phyloP scores from a whole-genome alignment of 2,888 invertebrate genomes.

The Cosmia pyralina region DNA sequence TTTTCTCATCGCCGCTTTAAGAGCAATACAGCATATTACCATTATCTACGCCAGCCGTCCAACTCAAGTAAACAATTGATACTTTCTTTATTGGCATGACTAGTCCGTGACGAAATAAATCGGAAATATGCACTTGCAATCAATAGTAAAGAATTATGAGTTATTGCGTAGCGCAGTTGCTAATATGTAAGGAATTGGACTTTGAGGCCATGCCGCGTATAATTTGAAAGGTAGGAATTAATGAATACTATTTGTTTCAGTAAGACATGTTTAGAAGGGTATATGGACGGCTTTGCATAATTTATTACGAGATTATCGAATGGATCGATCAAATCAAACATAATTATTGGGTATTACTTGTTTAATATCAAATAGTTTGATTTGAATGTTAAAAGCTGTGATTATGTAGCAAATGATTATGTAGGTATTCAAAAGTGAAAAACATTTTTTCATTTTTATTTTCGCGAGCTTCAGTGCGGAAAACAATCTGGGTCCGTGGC shows the following conservation, averaged over 20 bases:
- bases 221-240: conserved; percentile 58
- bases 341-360: conserved; percentile 9
- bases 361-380: neutral
- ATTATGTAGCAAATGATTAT: conserved; percentile 8
- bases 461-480: conserved; percentile 1
- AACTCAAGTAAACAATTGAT: conserved; percentile 58
- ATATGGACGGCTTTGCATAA: conserved; percentile 36
- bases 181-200: conserved; percentile 45
- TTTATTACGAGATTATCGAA: conserved; percentile 36
- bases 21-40: conserved; percentile 22
- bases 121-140: conserved; percentile 60
- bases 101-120: conserved; percentile 64
- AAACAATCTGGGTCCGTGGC: conserved; percentile 1
- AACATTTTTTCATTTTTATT: conserved; percentile 6
- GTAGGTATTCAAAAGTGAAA: neutral
- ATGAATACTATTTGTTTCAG: conserved; percentile 51
- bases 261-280: conserved; percentile 38
- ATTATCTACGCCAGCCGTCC: conserved; percentile 1
- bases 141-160: conserved; percentile 46
- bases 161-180: conserved; percentile 60
- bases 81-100: conserved; percentile 73
- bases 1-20: neutral
- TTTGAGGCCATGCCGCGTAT: conserved; percentile 46
- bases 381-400: neutral
- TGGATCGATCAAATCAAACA: conserved; percentile 33